Conservation (phyloP, 2,888 invertebrate species). For the Sminthurides aquaticus region DNA sequence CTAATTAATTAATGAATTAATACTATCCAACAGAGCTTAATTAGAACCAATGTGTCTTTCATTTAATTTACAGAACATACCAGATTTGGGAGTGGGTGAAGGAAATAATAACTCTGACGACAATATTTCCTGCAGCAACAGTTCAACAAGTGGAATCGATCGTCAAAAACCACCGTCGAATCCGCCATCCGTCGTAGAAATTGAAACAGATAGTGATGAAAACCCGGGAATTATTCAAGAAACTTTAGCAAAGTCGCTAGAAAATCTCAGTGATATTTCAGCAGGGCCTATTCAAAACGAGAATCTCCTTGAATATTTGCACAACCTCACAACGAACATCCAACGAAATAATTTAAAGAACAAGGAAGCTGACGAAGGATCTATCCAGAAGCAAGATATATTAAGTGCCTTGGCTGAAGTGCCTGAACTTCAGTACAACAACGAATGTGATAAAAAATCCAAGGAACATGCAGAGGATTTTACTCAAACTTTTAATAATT, state of each 20-base stretch:
- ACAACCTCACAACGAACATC: background rate
- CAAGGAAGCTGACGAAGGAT: background rate
- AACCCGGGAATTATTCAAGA: background rate
- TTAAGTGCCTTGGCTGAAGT: background rate
- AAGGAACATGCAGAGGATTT: background rate
- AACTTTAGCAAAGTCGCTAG: background rate
- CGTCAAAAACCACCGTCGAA: background rate
- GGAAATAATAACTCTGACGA: background rate
- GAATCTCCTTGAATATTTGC: background rate
- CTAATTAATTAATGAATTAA: too few relatives aligned
- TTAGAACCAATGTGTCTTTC: too few relatives aligned
- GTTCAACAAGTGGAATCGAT: background rate
- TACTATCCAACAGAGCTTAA: too few relatives aligned
- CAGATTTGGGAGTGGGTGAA: too few relatives aligned
- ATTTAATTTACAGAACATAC: background rate
- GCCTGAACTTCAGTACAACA: background rate
- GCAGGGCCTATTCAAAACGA: background rate
- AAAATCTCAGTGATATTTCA: constrained; percentile 1
- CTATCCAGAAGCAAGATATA: background rate
- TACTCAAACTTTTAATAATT: background rate
- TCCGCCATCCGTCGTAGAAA: background rate
- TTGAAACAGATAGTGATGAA: background rate
- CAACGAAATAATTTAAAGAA: background rate
- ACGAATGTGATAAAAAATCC: background rate
- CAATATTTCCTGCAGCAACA: background rate